Base-by-base conservation (phyloP, 2,888 invertebrate genomes). In the Chaetoderma sp. region DNA sequence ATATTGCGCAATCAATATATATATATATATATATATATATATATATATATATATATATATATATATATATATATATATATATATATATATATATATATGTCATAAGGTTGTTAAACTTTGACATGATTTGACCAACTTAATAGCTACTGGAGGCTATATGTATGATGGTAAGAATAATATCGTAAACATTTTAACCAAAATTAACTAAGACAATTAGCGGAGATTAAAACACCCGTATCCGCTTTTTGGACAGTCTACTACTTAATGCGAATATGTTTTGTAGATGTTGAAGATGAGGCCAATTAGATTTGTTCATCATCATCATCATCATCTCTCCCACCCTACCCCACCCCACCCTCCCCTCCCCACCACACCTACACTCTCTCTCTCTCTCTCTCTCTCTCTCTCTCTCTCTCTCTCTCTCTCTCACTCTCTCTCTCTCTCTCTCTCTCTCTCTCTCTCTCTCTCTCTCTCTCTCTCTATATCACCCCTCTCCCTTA, bases 11-110 rank as follows among this genome's bases (percentile, higher is more conserved):
- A n/a, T n/a, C n/a, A n/a, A n/a, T n/a, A n/a, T n/a, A 4, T 49
- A 21, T 49, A 8, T 49, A 49, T 49, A 49, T 49, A 49, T 47
- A n/a, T 10, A 47, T 47, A n/a, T n/a, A 47, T 47, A 10, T 47
- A n/a, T 47, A 47, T 47, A 47, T 47, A n/a, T 47, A 47, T 47
- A n/a, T 47, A 47, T 47, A 47, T 47, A 47, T 47, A 47, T 47
- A 47, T 47, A 47, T 47, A 47, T 47, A 47, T 47, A 47, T 47
- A 21, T 6, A 47, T 47, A 6, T 21, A 47, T 6, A 21, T 47
- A 16, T 5, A n/a, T n/a, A n/a, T n/a, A n/a, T n/a, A n/a, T n/a
- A n/a, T n/a, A n/a, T n/a, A n/a, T n/a, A n/a, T n/a, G 23, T n/a
- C 21, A 49, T 49, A 49, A 25, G 27, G 23, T 5, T 4, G 6